A percentile compares a stretch with the other conserved stretches of the same genome.
These are phyloP conservation scores for Climacteris rufus DNA, from an alignment of 2,113 vertebrate genomes.

Conservation along the genomic window DNA sequence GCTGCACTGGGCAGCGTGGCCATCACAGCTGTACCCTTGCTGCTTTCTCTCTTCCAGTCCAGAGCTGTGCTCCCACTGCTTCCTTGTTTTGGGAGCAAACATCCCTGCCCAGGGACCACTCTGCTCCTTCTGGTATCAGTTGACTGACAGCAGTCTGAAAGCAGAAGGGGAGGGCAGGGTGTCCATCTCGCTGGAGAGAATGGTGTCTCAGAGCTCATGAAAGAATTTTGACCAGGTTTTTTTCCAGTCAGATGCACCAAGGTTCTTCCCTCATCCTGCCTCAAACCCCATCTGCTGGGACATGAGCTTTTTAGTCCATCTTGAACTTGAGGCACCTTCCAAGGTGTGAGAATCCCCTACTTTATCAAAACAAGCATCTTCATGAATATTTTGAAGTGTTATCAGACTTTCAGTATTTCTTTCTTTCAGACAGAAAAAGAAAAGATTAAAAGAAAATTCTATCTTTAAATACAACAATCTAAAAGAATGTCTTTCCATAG, in stretches of 20 bases:
- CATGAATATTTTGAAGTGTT: not conserved
- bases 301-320: not conserved
- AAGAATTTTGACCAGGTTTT: not conserved
- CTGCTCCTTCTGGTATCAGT: not conserved
- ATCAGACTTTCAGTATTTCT: not conserved
- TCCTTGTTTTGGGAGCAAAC: not conserved
- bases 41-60: not conserved
- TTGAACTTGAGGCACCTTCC: not conserved
- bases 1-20: not conserved
- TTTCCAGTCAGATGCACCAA: not conserved
- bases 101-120: not conserved
- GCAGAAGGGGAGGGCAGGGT: not conserved
- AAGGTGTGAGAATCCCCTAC: not conserved
- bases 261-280: not conserved
- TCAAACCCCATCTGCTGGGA: not conserved
- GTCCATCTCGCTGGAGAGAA: not conserved
- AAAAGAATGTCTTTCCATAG: not conserved
- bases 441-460: not conserved
- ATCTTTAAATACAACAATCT: not conserved
- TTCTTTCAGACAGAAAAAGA: not conserved
- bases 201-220: not conserved
- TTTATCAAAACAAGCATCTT: not conserved
- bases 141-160: not conserved
- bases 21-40: not conserved
- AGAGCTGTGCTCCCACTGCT: fast-evolving